Conservation (phyloP, 2,888 invertebrate species). For the Drosophila silvestris region DNA sequence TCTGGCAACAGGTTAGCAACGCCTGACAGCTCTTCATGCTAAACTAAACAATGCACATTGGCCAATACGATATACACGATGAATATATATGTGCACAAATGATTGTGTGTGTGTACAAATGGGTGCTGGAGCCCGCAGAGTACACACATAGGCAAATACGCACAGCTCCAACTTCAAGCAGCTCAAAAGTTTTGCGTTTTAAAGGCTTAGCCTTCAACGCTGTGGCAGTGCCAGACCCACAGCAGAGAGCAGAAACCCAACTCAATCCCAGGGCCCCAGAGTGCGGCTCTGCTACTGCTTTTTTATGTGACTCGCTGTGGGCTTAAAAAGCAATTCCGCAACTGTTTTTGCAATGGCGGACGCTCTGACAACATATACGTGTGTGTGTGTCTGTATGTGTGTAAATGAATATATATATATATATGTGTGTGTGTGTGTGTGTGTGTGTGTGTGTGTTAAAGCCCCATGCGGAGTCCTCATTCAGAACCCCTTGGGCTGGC, state of each 20-base stretch:
- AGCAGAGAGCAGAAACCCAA: constrained; percentile 36
- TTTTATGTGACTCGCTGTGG: constrained; percentile 76
- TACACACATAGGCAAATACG: constrained; percentile 73
- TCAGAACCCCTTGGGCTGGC: constrained; percentile 69
- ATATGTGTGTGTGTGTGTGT: constrained; percentile 27
- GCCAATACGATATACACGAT: constrained; percentile 44
- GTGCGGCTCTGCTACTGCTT: constrained; percentile 63
- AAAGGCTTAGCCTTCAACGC: constrained; percentile 70
- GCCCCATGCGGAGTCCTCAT: constrained; percentile 59
- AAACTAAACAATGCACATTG: constrained; percentile 37
- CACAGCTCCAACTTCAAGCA: constrained; percentile 72
- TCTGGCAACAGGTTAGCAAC: constrained; percentile 47
- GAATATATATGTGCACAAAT: constrained; percentile 8
- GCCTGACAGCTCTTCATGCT: constrained; percentile 25
- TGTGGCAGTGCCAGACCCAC: constrained; percentile 22
- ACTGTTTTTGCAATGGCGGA: constrained; percentile 74
- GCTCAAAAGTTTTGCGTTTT: constrained; percentile 79
- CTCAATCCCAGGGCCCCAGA: constrained; percentile 66
- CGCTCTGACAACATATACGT: constrained; percentile 49
- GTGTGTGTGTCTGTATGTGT: constrained; percentile 9
- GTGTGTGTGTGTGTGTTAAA: constrained; percentile 38
- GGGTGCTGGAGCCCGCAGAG: constrained; percentile 8
- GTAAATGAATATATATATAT: not conserved
- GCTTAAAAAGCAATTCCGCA: constrained; percentile 80
- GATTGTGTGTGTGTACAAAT: not conserved